Evolutionary conservation across 2,113 vertebrate genomes (phyloP), one percentile per base, ranked within the genome.

Genomic region (Alouatta palliata): DNA sequence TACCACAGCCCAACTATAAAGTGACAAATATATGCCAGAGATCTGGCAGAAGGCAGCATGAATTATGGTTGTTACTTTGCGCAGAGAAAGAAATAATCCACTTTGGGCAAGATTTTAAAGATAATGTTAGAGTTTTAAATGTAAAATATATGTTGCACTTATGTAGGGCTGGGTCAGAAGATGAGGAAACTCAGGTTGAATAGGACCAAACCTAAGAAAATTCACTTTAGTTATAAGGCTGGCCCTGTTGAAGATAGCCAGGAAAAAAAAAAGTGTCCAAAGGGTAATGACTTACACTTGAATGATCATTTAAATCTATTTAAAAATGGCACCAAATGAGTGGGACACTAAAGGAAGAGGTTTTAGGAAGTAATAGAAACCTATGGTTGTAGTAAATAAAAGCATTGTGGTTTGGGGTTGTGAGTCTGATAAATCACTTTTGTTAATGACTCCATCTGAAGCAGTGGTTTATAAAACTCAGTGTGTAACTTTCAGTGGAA

Each of bases 321-420:
- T 37, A 30, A 68, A 93, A 79, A 75, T 84, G 43, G 13, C 56
- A 52, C 54, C 76, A 95, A 80, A 73, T 90, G 56, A 95, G 66
- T 89, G 43, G 56, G 21, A 90, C 4, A 45, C 68, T 87, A n/a
- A 70, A 77, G 40, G 40, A 85, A 85, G 61, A 77, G 43, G 37
- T 82, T 94, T 96, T 95, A 76, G 45, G 71, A 93, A 93, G n/a
- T 87, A 70, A 19, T 43, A 61, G 47, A 81, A 86, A 77, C 81
- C 14, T n/a, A 0, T 86, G 40, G 40, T 64, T 52, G n/a, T 43
- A 25, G 37, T 87, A 35, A 35, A 17, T 91, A 8, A 56, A 52
- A 82, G 37, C 35, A 12, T 49, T 95, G 66, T 68, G 56, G 11
- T 93, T 61, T 84, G 61, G 30, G 45, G 40, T 89, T 20, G 13